phyloP scores from a whole-genome alignment of 2,113 vertebrate genomes.

The Haliaeetus leucogaster region DNA sequence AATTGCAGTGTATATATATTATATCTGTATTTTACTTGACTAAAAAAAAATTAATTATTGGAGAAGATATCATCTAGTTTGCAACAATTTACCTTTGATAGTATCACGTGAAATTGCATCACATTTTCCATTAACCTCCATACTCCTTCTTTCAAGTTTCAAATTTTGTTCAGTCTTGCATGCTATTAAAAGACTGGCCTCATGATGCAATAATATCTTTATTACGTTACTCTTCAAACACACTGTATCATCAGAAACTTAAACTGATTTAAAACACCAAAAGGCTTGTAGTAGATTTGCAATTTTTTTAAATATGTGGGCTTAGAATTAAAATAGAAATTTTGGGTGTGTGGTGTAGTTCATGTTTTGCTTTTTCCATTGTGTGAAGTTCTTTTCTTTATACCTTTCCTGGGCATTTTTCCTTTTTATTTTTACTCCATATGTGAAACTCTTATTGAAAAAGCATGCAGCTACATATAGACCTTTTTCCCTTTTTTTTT shows the following conservation, averaged over 20 bases:
- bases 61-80: background rate
- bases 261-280: background rate
- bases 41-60: background rate
- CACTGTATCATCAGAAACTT: background rate
- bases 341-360: fast-evolving
- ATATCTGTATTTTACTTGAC: background rate
- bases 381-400: background rate
- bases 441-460: background rate
- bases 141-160: background rate
- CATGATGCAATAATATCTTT: background rate
- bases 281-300: background rate
- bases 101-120: background rate
- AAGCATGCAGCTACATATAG: background rate
- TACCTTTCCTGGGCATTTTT: background rate
- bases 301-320: background rate
- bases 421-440: background rate
- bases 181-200: background rate
- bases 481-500: background rate
- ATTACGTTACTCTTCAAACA: background rate
- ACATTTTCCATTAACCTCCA: background rate
- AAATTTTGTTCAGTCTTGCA: background rate
- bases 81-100: background rate
- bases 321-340: background rate
- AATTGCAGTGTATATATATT: background rate
- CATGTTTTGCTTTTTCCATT: background rate